Percentiles rank a stretch among this genome's conserved stretches.
These are phyloP conservation scores for Halichondria panicea DNA, from an alignment of 37 sponge, comb jelly and placozoan genomes.

Conservation along the genomic window DNA sequence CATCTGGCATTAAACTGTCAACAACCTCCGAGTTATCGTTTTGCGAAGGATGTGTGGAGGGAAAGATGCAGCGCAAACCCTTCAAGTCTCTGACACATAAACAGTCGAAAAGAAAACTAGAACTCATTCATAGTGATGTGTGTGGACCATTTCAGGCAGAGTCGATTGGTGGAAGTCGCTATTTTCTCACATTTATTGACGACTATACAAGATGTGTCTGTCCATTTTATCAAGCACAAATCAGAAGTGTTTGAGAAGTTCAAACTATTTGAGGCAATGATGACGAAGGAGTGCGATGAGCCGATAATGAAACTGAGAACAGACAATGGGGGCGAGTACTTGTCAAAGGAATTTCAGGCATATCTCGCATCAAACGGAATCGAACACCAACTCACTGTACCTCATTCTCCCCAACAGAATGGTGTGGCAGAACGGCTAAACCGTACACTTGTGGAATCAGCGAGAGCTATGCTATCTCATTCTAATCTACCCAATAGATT, in stretches of 20 bases:
- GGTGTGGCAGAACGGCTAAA: slow-evolving; percentile 54
- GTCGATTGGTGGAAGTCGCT: slow-evolving; percentile 54
- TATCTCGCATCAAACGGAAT: slow-evolving; percentile 41
- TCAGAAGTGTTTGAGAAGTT: slow-evolving; percentile 50
- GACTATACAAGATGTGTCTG: slow-evolving; percentile 46
- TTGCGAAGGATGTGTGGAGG: slow-evolving; percentile 56
- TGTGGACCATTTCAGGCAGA: slow-evolving; percentile 51
- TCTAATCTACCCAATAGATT: slow-evolving; percentile 28
- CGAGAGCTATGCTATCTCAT: slow-evolving; percentile 46
- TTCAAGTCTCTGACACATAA: slow-evolving; percentile 30
- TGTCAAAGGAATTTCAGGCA: slow-evolving; percentile 43
- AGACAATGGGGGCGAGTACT: slow-evolving; percentile 58
- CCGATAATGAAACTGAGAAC: slow-evolving; percentile 22
- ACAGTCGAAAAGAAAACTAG: slow-evolving; percentile 27
- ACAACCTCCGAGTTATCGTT: slow-evolving; percentile 23
- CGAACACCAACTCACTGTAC: slow-evolving; percentile 51
- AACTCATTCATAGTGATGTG: slow-evolving; percentile 48
- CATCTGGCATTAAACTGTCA: slow-evolving; percentile 20
- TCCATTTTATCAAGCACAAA: slow-evolving; percentile 45
- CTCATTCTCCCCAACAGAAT: slow-evolving; percentile 53
- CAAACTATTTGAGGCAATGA: slow-evolving; percentile 52
- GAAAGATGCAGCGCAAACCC: slow-evolving; percentile 45
- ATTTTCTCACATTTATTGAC: slow-evolving; percentile 60
- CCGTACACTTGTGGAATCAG: slow-evolving; percentile 48
- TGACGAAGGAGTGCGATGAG: slow-evolving; percentile 31